Conservation (phyloP, 2,888 invertebrate species). For the Zele albiditarsus region DNA sequence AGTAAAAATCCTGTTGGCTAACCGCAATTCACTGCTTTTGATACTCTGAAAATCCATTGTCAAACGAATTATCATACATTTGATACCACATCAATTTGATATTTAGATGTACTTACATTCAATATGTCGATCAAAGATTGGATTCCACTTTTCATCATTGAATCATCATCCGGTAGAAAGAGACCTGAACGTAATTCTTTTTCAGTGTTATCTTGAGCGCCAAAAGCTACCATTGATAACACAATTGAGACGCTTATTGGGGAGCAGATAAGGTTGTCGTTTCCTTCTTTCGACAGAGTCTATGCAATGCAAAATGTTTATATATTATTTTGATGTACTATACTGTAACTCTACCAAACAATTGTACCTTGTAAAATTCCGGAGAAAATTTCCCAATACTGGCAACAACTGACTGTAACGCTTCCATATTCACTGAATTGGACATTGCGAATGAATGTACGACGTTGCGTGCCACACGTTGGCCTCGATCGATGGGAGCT, state of each 20-base stretch:
- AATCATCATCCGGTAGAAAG: slow-evolving; percentile 54
- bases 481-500: neutral
- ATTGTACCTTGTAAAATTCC: slow-evolving; percentile 34
- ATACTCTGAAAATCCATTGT: slow-evolving; percentile 11
- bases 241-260: slow-evolving; percentile 67
- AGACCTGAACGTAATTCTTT: slow-evolving; percentile 57
- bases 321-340: neutral
- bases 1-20: slow-evolving; percentile 83
- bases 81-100: neutral
- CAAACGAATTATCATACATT: neutral
- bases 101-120: slow-evolving; percentile 52
- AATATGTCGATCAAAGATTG: slow-evolving; percentile 56
- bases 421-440: neutral
- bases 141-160: slow-evolving; percentile 52
- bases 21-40: slow-evolving; percentile 48
- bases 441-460: slow-evolving; percentile 6
- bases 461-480: neutral
- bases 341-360: neutral
- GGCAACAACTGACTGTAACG: neutral
- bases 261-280: slow-evolving; percentile 63
- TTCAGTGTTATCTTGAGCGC: slow-evolving; percentile 60
- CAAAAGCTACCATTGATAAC: slow-evolving; percentile 63
- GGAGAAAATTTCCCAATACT: slow-evolving; percentile 19
- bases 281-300: slow-evolving; percentile 46
- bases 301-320: slow-evolving; percentile 31